These are phyloP conservation scores for Otis tarda DNA, from an alignment of 2,113 vertebrate species.

Conservation along the genomic window DNA sequence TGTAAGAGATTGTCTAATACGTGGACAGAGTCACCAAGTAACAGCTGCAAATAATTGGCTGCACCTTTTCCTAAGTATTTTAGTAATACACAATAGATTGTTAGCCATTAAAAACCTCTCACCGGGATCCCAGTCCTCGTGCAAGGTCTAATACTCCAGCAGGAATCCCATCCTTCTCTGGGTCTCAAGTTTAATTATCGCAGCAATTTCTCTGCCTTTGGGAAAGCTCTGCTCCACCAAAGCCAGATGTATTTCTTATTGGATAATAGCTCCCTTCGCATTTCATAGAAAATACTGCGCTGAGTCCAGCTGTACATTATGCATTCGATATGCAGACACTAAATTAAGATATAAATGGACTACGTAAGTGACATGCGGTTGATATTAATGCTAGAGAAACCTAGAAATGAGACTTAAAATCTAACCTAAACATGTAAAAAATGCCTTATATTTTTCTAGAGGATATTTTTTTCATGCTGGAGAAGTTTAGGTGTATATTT, in stretches of 20 bases:
- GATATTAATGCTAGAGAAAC: background rate
- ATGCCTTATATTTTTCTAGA: background rate
- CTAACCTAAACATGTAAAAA: background rate
- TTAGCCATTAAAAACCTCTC: background rate
- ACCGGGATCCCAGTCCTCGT: rapidly evolving
- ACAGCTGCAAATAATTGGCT: slow-evolving; percentile 28
- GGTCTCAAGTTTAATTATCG: slow-evolving; percentile 22
- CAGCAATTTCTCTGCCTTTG: slow-evolving; percentile 23
- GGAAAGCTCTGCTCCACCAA: slow-evolving; percentile 1
- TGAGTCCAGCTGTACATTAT: background rate
- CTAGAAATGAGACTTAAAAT: background rate
- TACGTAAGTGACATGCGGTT: background rate
- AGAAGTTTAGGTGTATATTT: background rate
- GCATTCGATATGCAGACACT: background rate
- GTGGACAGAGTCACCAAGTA: background rate
- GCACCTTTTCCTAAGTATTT: slow-evolving; percentile 9
- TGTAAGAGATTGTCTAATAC: background rate
- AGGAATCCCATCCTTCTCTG: background rate
- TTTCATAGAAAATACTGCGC: background rate
- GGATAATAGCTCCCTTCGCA: background rate
- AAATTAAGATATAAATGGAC: slow-evolving; percentile 13
- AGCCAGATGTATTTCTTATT: slow-evolving; percentile 29
- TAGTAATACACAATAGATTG: background rate
- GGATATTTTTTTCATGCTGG: background rate
- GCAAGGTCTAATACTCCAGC: background rate